Evolutionary conservation across 2,888 invertebrate species (phyloP).

Genomic region (Prosopocoilus inquinatus): DNA sequence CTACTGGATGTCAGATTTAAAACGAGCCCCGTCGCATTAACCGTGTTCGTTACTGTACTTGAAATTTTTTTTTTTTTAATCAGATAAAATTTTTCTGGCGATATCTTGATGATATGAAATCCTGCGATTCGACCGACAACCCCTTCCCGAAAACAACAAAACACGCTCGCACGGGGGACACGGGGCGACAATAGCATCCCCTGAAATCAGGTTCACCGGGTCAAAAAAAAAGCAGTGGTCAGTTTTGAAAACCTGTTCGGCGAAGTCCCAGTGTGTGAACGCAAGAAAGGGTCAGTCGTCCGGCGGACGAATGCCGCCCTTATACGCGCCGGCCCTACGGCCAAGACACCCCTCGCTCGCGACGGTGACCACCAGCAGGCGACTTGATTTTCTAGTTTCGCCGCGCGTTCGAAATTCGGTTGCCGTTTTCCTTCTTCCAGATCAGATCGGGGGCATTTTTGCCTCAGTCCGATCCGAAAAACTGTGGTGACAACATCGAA

Average conservation of each 20-base stretch:
- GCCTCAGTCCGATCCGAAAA: conserved; percentile 44
- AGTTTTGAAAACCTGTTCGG: conserved; percentile 16
- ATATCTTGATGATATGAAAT: no score
- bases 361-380: conserved; percentile 42
- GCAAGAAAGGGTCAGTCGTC: conserved; percentile 33
- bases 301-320: conserved; percentile 20
- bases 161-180: no score
- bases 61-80: no score
- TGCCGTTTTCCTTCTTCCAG: conserved; percentile 25
- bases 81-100: no score
- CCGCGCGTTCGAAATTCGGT: conserved; percentile 30
- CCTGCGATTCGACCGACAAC: no score
- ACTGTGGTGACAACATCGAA: conserved; percentile 41
- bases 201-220: conserved; percentile 2
- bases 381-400: conserved; percentile 49
- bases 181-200: not conserved
- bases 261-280: conserved; percentile 29
- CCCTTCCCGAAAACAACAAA: no score
- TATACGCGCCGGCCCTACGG: not conserved
- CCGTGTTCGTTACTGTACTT: no score
- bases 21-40: no score
- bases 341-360: conserved; percentile 26
- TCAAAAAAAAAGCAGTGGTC: conserved; percentile 19
- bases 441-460: conserved; percentile 8
- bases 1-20: no score